Evolutionary conservation across 2,888 invertebrate genomes (phyloP).

Genomic region (Pollenia angustigena): DNA sequence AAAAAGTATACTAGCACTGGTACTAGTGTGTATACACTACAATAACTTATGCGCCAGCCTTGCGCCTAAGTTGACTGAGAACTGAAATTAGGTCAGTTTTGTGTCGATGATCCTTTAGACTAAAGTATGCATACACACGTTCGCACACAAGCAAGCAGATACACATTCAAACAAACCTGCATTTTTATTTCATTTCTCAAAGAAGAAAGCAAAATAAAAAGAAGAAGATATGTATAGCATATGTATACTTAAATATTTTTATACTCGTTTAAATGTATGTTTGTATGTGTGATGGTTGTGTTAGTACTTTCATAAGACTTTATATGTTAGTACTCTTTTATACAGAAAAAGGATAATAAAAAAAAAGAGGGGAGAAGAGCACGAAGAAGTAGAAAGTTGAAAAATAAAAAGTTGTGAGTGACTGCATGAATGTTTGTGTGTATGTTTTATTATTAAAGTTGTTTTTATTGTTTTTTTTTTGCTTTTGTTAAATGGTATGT

Average conservation of each 20-base stretch:
- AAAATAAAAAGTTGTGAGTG: conserved; percentile 57
- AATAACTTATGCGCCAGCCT: conserved; percentile 68
- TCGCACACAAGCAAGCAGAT: conserved; percentile 33
- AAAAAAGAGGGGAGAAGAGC: not conserved
- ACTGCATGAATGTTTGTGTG: conserved; percentile 34
- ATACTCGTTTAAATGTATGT: conserved; percentile 39
- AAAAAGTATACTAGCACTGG: conserved; percentile 35
- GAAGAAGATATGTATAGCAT: too few species aligned
- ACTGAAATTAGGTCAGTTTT: conserved; percentile 84
- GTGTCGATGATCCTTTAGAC: conserved; percentile 84
- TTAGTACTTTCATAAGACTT: conserved; percentile 4
- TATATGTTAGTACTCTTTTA: not conserved
- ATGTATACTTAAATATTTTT: not conserved
- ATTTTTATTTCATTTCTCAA: conserved; percentile 45
- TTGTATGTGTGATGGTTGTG: conserved; percentile 19
- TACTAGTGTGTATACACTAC: conserved; percentile 6
- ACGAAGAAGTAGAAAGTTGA: conserved; percentile 25
- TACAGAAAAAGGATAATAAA: not conserved
- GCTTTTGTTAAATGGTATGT: conserved; percentile 21
- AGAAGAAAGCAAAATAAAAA: conserved; percentile 38
- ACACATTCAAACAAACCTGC: conserved; percentile 36
- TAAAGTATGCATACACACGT: conserved; percentile 67
- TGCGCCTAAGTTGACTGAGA: conserved; percentile 81
- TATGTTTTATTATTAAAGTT: conserved; percentile 11
- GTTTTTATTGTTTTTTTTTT: conserved; percentile 5